Conservation (phyloP, 2,888 invertebrate species). For the Graphium colonna region DNA sequence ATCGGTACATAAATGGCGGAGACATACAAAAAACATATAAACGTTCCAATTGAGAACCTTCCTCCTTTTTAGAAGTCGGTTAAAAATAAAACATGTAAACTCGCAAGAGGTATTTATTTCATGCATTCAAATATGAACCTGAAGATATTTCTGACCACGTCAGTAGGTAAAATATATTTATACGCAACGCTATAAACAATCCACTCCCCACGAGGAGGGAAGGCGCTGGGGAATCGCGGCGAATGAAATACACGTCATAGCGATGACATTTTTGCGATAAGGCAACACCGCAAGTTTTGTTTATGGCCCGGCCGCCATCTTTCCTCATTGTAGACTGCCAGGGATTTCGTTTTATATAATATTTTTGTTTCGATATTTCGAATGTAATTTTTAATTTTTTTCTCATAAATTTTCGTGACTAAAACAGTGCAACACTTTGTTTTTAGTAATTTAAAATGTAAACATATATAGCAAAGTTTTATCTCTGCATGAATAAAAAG, state of each 20-base stretch:
- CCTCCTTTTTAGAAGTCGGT: too few relatives aligned
- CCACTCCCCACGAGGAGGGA: conserved; percentile 36
- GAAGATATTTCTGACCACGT: conserved; percentile 36
- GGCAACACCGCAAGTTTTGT: conserved; percentile 53
- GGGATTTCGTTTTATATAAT: not conserved
- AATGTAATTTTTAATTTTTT: not conserved
- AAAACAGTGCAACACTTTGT: too few relatives aligned
- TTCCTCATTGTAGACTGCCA: conserved; percentile 28
- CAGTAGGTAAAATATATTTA: conserved; percentile 20
- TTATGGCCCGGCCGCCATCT: conserved; percentile 58
- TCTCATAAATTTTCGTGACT: too few relatives aligned
- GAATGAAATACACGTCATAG: conserved; percentile 57
- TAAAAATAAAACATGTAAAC: too few relatives aligned
- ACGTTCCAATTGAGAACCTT: too few relatives aligned
- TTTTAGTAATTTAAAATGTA: too few relatives aligned
- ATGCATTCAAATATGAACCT: too few relatives aligned
- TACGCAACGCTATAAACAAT: conserved; percentile 25
- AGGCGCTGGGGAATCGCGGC: conserved; percentile 47
- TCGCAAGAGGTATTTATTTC: too few relatives aligned
- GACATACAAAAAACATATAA: too few relatives aligned
- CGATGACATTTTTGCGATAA: conserved; percentile 63
- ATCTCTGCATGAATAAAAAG: too few relatives aligned
- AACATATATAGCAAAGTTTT: too few relatives aligned
- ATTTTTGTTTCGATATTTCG: not conserved
- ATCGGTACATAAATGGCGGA: too few relatives aligned